Evolutionary conservation across 2,113 vertebrate genomes (phyloP).

Genomic region (Ophthalmolycus amberensis): DNA sequence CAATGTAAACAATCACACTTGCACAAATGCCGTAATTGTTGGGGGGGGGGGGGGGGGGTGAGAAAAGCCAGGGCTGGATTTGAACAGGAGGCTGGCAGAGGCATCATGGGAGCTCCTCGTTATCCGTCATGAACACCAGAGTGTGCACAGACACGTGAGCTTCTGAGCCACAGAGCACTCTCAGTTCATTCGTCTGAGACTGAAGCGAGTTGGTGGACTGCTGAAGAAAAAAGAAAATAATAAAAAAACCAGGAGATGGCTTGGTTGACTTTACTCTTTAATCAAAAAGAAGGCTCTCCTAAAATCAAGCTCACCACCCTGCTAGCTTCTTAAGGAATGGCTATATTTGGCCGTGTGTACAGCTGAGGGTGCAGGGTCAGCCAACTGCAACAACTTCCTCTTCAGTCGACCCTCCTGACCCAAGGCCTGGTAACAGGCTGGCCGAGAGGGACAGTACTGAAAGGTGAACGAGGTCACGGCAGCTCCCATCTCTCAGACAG

Average conservation of each 20-base stretch:
- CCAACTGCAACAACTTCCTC: constrained; percentile 59
- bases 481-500: constrained; percentile 41
- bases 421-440: constrained; percentile 30
- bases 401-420: constrained; percentile 44
- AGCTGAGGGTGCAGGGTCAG: constrained; percentile 41
- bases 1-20: constrained; percentile 16
- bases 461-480: constrained; percentile 46
- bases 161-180: constrained; percentile 27
- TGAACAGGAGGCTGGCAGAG: constrained; percentile 34
- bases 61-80: constrained; percentile 31
- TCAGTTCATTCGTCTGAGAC: constrained; percentile 38
- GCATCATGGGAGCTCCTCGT: constrained; percentile 52
- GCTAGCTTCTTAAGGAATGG: constrained; percentile 29
- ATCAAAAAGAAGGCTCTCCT: constrained; percentile 17
- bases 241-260: background rate
- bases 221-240: background rate
- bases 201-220: background rate
- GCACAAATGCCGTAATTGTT: constrained; percentile 17
- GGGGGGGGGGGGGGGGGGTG: constrained; percentile 4
- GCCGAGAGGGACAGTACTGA: constrained; percentile 38
- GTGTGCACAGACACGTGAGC: constrained; percentile 69
- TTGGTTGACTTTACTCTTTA: constrained; percentile 7
- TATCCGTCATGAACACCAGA: constrained; percentile 62
- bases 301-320: constrained; percentile 25
- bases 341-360: constrained; percentile 59